phyloP scores from a whole-genome alignment of 2,888 invertebrate genomes.

The Drosophila borborema region DNA sequence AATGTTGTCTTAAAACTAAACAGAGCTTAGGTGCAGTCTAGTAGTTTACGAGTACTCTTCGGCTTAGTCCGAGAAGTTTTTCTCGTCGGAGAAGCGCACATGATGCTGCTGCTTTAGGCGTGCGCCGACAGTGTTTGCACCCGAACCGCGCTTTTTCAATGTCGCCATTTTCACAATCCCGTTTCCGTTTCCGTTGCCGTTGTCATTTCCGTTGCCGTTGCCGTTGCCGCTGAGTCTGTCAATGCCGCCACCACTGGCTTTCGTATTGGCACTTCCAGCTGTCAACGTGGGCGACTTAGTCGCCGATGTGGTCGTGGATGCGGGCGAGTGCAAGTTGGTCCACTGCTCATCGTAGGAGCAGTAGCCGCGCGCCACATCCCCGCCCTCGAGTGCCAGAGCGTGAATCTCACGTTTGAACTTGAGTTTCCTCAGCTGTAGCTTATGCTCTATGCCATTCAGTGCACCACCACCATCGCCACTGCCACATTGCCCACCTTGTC shows the following conservation, averaged over 20 bases:
- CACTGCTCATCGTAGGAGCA: slow-evolving; percentile 83
- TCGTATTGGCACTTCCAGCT: slow-evolving; percentile 47
- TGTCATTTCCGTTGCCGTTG: slow-evolving; percentile 24
- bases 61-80: slow-evolving; percentile 81
- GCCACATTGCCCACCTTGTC: slow-evolving; percentile 8
- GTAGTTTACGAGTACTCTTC: slow-evolving; percentile 65
- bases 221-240: slow-evolving; percentile 24
- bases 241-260: slow-evolving; percentile 41
- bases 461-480: neutral
- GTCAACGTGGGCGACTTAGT: slow-evolving; percentile 65
- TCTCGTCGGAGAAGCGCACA: slow-evolving; percentile 83
- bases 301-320: slow-evolving; percentile 64
- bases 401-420: slow-evolving; percentile 76
- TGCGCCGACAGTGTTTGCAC: slow-evolving; percentile 17
- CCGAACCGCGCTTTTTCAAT: slow-evolving; percentile 44
- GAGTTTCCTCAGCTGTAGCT: slow-evolving; percentile 67
- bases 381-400: slow-evolving; percentile 80
- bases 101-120: slow-evolving; percentile 82
- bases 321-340: slow-evolving; percentile 71
- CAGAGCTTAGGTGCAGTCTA: slow-evolving; percentile 83
- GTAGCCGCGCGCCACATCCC: slow-evolving; percentile 81
- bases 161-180: slow-evolving; percentile 64
- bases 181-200: slow-evolving; percentile 42
- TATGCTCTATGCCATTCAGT: slow-evolving; percentile 17
- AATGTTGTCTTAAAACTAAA: slow-evolving; percentile 51